Evolutionary conservation across 2,113 vertebrate genomes (phyloP).

Genomic region (Bos taurus): ARS-UCD2.0 NC_037337.1:59677501-59678000

Average conservation of each 20-base stretch:
- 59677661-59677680: neutral
- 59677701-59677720: conserved; percentile 3
- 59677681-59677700: neutral
- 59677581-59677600: conserved; percentile 25
- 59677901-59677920: conserved; percentile 97
- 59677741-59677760: conserved; percentile 76
- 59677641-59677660: neutral
- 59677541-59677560: neutral
- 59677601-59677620: conserved; percentile 9
- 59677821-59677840: conserved; percentile 99
- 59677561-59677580: neutral
- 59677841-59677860: conserved; percentile 98
- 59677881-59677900: conserved; percentile 96
- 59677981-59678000: neutral
- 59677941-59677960: conserved; percentile 98
- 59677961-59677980: conserved; percentile 96
- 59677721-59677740: conserved; percentile 10
- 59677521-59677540: neutral
- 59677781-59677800: conserved; percentile 94
- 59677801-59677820: conserved; percentile 96
- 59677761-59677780: conserved; percentile 94
- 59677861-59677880: conserved; percentile 99
- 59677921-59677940: conserved; percentile 99
- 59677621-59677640: neutral
- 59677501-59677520: neutral